These are phyloP conservation scores for Hestina assimilis DNA, from an alignment of 1,140 invertebrate species.

Conservation along the genomic window DNA sequence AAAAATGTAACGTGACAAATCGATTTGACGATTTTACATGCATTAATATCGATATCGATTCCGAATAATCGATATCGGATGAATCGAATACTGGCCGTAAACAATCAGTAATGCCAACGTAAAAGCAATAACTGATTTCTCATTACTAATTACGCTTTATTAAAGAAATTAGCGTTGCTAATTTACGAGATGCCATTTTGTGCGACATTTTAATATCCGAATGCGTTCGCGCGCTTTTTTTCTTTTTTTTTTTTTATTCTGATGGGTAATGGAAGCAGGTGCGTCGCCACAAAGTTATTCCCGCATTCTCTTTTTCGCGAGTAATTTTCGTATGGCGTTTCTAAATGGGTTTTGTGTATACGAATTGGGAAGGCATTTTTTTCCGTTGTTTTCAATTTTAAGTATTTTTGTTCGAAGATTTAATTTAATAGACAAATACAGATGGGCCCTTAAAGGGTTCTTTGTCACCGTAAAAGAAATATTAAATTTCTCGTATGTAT, in stretches of 20 bases:
- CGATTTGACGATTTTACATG: constrained; percentile 51
- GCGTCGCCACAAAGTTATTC: constrained; percentile 58
- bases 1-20: constrained; percentile 44
- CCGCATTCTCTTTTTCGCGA: constrained; percentile 48
- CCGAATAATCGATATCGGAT: constrained; percentile 28
- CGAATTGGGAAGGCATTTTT: constrained; percentile 45
- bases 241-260: constrained; percentile 55
- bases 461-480: too few species aligned
- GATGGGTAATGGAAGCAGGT: constrained; percentile 61
- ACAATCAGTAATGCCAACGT: constrained; percentile 57
- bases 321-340: constrained; percentile 53
- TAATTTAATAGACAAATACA: too few species aligned
- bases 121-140: constrained; percentile 56
- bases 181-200: constrained; percentile 71
- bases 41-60: constrained; percentile 46
- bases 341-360: constrained; percentile 54
- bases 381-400: constrained; percentile 30
- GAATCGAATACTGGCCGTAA: constrained; percentile 40
- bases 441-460: too few species aligned
- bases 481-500: too few species aligned
- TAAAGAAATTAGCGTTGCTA: constrained; percentile 66
- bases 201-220: constrained; percentile 66
- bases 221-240: constrained; percentile 58
- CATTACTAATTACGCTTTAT: constrained; percentile 73
- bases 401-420: constrained; percentile 2